These are phyloP conservation scores for Bombyx mori DNA, from an alignment of 1,140 invertebrate species.

Conservation along the genomic window ASM3026992v2 NC_085130.1:6752501-6753000, in stretches of 20 bases:
- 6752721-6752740: too few species aligned
- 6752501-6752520: too few species aligned
- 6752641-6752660: too few species aligned
- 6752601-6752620: too few species aligned
- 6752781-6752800: slow-evolving; percentile 69
- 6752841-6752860: slow-evolving; percentile 67
- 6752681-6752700: slow-evolving; percentile 43
- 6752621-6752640: too few species aligned
- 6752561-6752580: too few species aligned
- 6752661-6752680: slow-evolving; percentile 4
- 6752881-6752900: slow-evolving; percentile 10
- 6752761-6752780: slow-evolving; percentile 34
- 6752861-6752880: slow-evolving; percentile 24
- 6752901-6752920: slow-evolving; percentile 55
- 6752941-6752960: slow-evolving; percentile 12
- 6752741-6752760: slow-evolving; percentile 38
- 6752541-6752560: too few species aligned
- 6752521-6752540: too few species aligned
- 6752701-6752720: slow-evolving; percentile 35
- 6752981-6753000: slow-evolving; percentile 39
- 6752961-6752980: slow-evolving; percentile 40
- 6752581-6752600: too few species aligned
- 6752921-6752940: slow-evolving; percentile 47
- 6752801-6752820: slow-evolving; percentile 64
- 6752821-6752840: slow-evolving; percentile 64